These are phyloP conservation scores for Drosophila anomelani DNA, from an alignment of 2,888 invertebrate genomes.

Conservation along the genomic window DNA sequence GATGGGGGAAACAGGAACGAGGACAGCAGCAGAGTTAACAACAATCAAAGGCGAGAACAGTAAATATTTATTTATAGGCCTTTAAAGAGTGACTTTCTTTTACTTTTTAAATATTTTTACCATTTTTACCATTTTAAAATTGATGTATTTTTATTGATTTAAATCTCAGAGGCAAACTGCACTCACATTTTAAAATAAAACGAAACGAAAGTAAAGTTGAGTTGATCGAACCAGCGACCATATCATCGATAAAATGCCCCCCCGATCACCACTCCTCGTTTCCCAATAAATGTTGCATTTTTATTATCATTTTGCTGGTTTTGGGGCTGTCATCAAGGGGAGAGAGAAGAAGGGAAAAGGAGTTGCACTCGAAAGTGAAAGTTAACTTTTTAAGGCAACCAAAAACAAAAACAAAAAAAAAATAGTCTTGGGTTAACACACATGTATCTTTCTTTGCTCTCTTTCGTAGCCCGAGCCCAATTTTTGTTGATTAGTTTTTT, in stretches of 20 bases:
- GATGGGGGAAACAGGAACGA: conserved; percentile 19
- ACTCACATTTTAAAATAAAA: conserved; percentile 55
- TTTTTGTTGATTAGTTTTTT: conserved; percentile 42
- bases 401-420: conserved; percentile 3
- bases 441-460: conserved; percentile 21
- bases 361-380: conserved; percentile 70
- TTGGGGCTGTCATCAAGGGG: conserved; percentile 47
- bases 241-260: conserved; percentile 22
- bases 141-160: conserved; percentile 67
- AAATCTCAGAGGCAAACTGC: conserved; percentile 67
- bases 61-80: conserved; percentile 52
- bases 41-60: conserved; percentile 16
- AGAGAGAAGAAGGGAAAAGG: conserved; percentile 38
- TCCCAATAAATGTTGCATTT: conserved; percentile 76
- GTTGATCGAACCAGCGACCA: conserved; percentile 33
- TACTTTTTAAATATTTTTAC: neutral
- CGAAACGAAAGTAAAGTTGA: conserved; percentile 50
- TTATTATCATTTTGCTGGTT: conserved; percentile 65
- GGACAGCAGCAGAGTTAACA: conserved; percentile 6
- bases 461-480: conserved; percentile 19
- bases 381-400: conserved; percentile 57
- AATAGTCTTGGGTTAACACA: conserved; percentile 22
- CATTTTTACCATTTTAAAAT: conserved; percentile 38
- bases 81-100: conserved; percentile 60
- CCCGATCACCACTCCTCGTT: conserved; percentile 10